phyloP scores from a whole-genome alignment of 2,113 vertebrate species.

The Thermophis baileyi region DNA sequence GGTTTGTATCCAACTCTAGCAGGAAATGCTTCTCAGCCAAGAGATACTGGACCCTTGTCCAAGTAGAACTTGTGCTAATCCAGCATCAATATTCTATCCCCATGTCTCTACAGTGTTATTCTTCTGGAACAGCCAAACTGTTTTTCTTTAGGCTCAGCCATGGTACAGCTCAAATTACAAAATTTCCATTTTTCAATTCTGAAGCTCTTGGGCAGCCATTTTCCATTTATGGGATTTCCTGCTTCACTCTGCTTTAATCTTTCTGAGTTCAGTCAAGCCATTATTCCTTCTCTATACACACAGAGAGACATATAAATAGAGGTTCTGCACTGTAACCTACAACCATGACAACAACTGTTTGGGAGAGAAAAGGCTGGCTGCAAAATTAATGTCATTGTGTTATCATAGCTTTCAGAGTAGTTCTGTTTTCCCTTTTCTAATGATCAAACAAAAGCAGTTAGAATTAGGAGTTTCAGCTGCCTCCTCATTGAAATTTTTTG shows the following conservation, averaged over 20 bases:
- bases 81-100: not conserved
- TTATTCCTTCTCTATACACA: not conserved
- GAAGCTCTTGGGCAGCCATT: not conserved
- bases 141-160: not conserved
- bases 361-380: not conserved
- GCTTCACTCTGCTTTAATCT: not conserved
- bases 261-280: not conserved
- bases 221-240: not conserved
- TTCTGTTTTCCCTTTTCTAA: not conserved
- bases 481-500: not conserved
- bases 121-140: not conserved
- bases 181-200: not conserved
- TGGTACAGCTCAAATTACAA: not conserved
- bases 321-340: not conserved
- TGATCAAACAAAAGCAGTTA: not conserved
- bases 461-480: not conserved
- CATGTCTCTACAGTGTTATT: not conserved
- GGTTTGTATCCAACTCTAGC: not conserved
- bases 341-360: not conserved
- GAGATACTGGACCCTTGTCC: not conserved
- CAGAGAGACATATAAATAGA: not conserved
- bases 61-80: not conserved
- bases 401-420: not conserved
- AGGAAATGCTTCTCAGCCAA: not conserved
- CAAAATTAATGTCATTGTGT: not conserved